Evolutionary conservation across 2,797 vertebrate species (phyloP).

Genomic region (Anniella stebbinsi): DNA sequence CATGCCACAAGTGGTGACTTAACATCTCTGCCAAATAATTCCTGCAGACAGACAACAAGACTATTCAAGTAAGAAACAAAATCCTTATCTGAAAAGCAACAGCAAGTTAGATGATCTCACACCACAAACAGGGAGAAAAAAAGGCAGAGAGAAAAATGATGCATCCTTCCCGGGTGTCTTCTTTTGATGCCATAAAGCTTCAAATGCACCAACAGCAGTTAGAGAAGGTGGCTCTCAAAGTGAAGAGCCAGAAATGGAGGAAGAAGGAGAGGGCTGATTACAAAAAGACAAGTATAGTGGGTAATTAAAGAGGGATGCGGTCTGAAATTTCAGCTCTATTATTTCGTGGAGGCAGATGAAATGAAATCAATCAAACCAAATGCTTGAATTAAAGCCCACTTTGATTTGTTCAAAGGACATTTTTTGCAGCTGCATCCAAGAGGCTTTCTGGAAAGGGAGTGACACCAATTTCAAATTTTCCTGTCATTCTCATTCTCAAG

Average conservation of each 20-base stretch:
- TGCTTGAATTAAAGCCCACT: constrained; percentile 51
- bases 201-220: background rate
- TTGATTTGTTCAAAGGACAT: constrained; percentile 41
- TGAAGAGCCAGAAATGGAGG: constrained; percentile 14
- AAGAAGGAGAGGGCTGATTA: constrained; percentile 6
- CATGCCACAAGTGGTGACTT: background rate
- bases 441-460: constrained; percentile 4
- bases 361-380: constrained; percentile 45
- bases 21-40: constrained; percentile 1
- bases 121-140: background rate
- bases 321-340: background rate
- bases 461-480: background rate
- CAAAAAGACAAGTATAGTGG: background rate
- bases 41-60: background rate
- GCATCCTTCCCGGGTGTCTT: background rate
- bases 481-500: accelerated
- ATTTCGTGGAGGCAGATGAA: constrained; percentile 41
- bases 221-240: constrained; percentile 10
- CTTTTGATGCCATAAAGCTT: background rate
- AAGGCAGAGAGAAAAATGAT: background rate
- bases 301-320: constrained; percentile 30
- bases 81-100: constrained; percentile 19
- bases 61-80: background rate
- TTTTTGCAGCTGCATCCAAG: constrained; percentile 34
- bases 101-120: background rate